Percentiles rank a stretch among this genome's conserved stretches.
Conservation (phyloP, 2,113 vertebrate species). For the Sceloporus tristichus region DNA sequence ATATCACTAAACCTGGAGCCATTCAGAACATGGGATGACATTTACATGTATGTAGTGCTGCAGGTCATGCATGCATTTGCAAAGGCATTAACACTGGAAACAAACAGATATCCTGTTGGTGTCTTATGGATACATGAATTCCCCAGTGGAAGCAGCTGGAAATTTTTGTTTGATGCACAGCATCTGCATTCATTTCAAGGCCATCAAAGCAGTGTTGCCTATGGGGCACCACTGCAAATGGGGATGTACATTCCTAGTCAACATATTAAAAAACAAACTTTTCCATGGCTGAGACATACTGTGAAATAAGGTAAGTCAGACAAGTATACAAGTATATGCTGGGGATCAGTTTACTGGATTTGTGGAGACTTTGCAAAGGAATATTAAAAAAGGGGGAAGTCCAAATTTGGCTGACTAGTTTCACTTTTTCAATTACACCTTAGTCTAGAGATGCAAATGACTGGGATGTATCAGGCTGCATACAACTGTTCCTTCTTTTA, state of each 20-base stretch:
- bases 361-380: slow-evolving; percentile 6
- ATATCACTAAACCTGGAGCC: background rate
- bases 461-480: background rate
- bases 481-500: slow-evolving; percentile 29
- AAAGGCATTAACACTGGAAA: background rate
- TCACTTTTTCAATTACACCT: background rate
- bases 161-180: too few relatives aligned
- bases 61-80: background rate
- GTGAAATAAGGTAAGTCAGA: background rate
- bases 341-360: background rate
- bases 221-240: too few relatives aligned
- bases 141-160: too few relatives aligned
- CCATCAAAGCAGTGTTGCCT: too few relatives aligned
- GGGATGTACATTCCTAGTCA: too few relatives aligned
- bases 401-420: background rate
- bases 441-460: background rate
- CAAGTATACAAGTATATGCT: background rate
- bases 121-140: too few relatives aligned
- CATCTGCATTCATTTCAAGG: too few relatives aligned
- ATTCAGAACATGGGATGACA: background rate
- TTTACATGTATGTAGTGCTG: background rate
- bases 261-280: background rate
- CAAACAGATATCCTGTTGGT: background rate
- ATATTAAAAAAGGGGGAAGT: background rate
- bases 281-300: background rate